Percentiles rank a stretch among this genome's conserved stretches.
phyloP scores from a whole-genome alignment of 2,113 vertebrate species.

The Chionomys nivalis region DNA sequence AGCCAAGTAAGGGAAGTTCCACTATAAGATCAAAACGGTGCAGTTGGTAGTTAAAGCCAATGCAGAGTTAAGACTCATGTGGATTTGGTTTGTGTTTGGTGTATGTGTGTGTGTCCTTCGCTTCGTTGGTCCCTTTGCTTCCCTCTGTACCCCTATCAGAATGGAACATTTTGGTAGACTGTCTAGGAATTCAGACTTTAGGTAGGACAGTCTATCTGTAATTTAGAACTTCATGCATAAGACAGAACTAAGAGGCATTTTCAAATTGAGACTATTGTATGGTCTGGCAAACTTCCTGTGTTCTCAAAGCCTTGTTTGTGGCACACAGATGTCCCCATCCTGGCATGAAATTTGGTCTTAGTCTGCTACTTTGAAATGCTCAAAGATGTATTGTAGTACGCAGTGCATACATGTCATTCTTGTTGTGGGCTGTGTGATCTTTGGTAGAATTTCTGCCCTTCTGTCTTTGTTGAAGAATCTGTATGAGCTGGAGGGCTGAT shows the following conservation, averaged over 20 bases:
- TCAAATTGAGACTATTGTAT: background rate
- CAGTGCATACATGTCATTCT: background rate
- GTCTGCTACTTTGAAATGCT: background rate
- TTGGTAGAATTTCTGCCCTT: background rate
- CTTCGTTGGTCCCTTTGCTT: background rate
- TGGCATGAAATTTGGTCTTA: slow-evolving; percentile 34
- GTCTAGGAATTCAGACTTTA: slow-evolving; percentile 58
- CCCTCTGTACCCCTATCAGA: background rate
- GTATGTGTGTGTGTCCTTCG: background rate
- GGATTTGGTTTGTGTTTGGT: background rate
- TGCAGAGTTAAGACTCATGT: background rate
- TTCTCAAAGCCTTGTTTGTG: background rate
- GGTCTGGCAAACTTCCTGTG: background rate
- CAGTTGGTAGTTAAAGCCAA: background rate
- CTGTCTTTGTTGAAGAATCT: background rate
- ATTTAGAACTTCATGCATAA: slow-evolving; percentile 20
- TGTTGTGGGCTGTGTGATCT: background rate
- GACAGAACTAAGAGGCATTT: slow-evolving; percentile 20
- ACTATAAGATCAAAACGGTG: background rate
- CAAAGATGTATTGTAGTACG: background rate
- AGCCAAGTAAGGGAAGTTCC: background rate
- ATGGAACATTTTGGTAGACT: slow-evolving; percentile 17
- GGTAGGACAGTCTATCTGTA: background rate
- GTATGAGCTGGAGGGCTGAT: background rate
- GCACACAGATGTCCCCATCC: background rate